Conservation (phyloP, 2,113 vertebrate species). For the Lichenostomus cassidix region DNA sequence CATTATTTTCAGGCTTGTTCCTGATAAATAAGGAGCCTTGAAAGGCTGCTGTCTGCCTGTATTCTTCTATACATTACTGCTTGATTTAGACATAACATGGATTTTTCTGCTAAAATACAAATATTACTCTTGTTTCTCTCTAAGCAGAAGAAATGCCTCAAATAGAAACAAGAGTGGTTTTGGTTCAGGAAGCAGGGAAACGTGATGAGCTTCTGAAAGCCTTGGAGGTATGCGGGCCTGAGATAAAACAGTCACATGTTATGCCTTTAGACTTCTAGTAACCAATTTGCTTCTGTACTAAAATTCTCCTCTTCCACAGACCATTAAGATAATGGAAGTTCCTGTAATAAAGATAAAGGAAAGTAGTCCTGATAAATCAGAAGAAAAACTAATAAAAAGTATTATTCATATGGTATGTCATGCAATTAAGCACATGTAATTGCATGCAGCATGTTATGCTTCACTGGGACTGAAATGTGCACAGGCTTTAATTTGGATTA, state of each 20-base stretch:
- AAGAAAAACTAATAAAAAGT: constrained; percentile 95
- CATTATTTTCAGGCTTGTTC: neutral
- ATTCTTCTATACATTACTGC: neutral
- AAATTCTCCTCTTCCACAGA: constrained; percentile 87
- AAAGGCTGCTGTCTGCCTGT: neutral
- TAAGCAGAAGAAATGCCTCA: constrained; percentile 86
- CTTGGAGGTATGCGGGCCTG: constrained; percentile 81
- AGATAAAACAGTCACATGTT: neutral
- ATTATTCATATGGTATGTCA: constrained; percentile 95
- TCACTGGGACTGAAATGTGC: constrained; percentile 8
- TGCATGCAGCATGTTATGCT: constrained; percentile 76
- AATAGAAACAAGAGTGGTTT: constrained; percentile 88
- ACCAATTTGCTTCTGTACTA: constrained; percentile 52
- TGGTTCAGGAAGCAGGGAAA: constrained; percentile 86
- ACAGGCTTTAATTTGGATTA: neutral
- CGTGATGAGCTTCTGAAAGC: constrained; percentile 82
- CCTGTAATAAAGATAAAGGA: constrained; percentile 97
- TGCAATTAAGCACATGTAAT: constrained; percentile 32
- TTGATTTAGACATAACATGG: neutral
- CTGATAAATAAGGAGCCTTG: neutral
- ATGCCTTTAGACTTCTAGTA: neutral
- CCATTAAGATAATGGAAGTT: constrained; percentile 94
- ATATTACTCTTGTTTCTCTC: constrained; percentile 11
- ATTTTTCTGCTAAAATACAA: neutral
- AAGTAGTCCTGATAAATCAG: constrained; percentile 83